These are phyloP conservation scores for Mobula birostris DNA, from an alignment of 2,113 vertebrate genomes.

Conservation along the genomic window DNA sequence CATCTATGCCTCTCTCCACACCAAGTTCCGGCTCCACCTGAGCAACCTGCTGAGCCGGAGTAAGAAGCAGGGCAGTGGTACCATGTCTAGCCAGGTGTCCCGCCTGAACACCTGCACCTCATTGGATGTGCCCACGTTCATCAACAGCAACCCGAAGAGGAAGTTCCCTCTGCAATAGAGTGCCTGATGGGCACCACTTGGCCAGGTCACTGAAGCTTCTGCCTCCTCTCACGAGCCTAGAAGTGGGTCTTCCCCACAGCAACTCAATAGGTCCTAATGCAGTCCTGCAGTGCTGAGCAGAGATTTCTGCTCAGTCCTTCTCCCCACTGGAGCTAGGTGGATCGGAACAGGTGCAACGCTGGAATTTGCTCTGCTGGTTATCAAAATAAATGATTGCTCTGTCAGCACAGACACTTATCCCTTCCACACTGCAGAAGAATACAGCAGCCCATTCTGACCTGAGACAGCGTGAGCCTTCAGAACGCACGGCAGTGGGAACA, in stretches of 20 bases:
- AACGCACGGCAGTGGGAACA: too few species aligned
- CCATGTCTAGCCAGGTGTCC: constrained; percentile 47
- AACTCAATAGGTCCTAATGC: not conserved
- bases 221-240: not conserved
- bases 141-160: constrained; percentile 46
- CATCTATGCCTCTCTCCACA: constrained; percentile 66
- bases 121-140: constrained; percentile 46
- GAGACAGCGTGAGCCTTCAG: not conserved
- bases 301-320: not conserved
- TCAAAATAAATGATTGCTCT: not conserved
- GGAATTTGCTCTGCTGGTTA: not conserved
- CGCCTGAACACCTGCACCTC: constrained; percentile 56
- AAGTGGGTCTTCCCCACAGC: not conserved
- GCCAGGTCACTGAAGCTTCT: not conserved
- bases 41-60: constrained; percentile 49
- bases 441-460: not conserved
- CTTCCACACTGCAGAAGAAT: not conserved
- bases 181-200: not conserved
- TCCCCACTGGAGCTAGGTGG: too few species aligned
- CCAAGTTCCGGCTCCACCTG: constrained; percentile 63
- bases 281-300: not conserved
- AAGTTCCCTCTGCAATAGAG: not conserved
- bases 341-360: not conserved
- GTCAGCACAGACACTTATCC: too few species aligned
- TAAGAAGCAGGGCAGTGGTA: constrained; percentile 46